These are phyloP conservation scores for Leucoraja ocellata DNA, from an alignment of 2,797 vertebrate species.

Conservation along the genomic window DNA sequence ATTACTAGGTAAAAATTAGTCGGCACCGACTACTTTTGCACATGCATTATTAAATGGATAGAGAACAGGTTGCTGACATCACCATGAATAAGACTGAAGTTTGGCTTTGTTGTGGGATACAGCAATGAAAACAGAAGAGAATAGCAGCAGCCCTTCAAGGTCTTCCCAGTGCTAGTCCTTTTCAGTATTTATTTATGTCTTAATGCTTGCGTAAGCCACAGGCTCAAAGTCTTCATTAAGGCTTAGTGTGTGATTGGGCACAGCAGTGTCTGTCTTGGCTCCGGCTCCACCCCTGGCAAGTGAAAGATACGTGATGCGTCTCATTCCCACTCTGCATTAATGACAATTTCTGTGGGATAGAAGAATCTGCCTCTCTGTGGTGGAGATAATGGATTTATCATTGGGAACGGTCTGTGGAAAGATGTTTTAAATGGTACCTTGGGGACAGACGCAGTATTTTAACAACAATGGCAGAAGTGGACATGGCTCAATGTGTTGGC, in stretches of 20 bases:
- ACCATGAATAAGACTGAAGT: slow-evolving; percentile 42
- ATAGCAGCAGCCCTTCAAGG: slow-evolving; percentile 42
- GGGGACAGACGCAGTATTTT: background rate
- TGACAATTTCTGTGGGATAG: slow-evolving; percentile 1
- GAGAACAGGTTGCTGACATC: slow-evolving; percentile 46
- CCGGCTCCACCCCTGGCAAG: slow-evolving; percentile 38
- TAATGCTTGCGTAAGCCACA: slow-evolving; percentile 54
- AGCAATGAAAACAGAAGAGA: slow-evolving; percentile 38
- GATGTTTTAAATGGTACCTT: slow-evolving; percentile 34
- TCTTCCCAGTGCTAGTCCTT: slow-evolving; percentile 46
- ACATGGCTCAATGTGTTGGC: slow-evolving; percentile 57
- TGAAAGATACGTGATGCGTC: background rate
- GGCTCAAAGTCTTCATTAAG: slow-evolving; percentile 55
- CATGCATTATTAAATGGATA: slow-evolving; percentile 54
- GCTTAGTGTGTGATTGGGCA: slow-evolving; percentile 52
- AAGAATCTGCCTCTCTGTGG: slow-evolving; percentile 24
- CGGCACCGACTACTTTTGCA: slow-evolving; percentile 44
- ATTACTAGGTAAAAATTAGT: slow-evolving; percentile 46
- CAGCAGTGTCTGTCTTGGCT: slow-evolving; percentile 46
- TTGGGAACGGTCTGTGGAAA: background rate
- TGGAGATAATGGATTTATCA: background rate
- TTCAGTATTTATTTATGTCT: slow-evolving; percentile 50
- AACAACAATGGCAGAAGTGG: background rate
- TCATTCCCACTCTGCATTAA: background rate
- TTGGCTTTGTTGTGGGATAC: slow-evolving; percentile 40